These are phyloP conservation scores for Phoxinus dragarum DNA, from an alignment of 2,797 vertebrate genomes.

Conservation along the genomic window DNA sequence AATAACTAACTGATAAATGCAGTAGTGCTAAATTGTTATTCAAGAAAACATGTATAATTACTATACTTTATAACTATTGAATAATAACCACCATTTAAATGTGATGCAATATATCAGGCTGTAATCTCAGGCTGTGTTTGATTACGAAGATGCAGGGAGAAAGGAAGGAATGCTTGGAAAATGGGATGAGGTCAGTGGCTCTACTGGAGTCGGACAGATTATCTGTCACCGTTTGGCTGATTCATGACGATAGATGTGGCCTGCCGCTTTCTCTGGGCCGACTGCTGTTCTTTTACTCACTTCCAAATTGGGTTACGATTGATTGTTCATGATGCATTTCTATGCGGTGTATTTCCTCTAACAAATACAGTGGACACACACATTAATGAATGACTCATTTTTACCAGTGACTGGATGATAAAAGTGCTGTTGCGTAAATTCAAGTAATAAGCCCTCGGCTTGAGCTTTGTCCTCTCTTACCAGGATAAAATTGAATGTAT, in stretches of 20 bases:
- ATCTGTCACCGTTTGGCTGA: background rate
- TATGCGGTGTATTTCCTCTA: slow-evolving; percentile 9
- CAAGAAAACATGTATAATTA: background rate
- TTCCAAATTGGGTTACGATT: slow-evolving; percentile 26
- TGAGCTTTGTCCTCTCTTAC: background rate
- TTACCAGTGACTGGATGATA: slow-evolving; percentile 14
- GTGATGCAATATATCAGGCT: background rate
- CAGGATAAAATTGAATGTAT: background rate
- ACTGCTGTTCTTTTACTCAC: slow-evolving; percentile 22
- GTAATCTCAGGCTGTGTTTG: slow-evolving; percentile 7
- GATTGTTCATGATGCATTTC: slow-evolving; percentile 24
- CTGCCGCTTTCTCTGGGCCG: background rate
- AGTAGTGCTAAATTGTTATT: background rate
- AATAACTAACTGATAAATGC: background rate
- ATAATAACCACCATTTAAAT: background rate
- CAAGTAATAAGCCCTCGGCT: background rate
- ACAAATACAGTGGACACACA: background rate
- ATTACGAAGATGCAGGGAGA: background rate
- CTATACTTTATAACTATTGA: background rate
- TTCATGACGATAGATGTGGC: background rate
- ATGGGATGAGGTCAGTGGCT: slow-evolving; percentile 15
- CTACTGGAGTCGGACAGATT: slow-evolving; percentile 14
- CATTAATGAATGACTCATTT: slow-evolving; percentile 20
- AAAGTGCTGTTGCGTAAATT: background rate
- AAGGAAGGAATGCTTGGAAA: background rate